Evolutionary conservation across 2,113 vertebrate species (phyloP), one percentile per base, ranked within the genome.

Genomic region (Caranx melampygus): DNA sequence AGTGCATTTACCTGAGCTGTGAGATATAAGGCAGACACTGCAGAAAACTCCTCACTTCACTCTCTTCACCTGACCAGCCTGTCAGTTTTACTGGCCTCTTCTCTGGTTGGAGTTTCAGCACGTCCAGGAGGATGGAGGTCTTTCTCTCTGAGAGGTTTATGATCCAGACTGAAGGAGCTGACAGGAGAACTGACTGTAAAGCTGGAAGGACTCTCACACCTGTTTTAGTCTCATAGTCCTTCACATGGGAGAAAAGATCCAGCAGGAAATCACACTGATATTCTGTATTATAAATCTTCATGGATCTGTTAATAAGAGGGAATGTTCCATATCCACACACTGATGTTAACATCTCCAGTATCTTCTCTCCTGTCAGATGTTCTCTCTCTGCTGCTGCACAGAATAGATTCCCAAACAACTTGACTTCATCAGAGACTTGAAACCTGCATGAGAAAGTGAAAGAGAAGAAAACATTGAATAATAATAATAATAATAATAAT

Each of bases 11-110:
- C 51, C 68, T 65, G 52, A 80, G 62, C 62, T 45, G 34, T 67
- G 70, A 80, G 78, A 80, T 80, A 61, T 67, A 15, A 80, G 70
- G 78, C 62, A 80, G 26, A 67, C 70, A 80, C 54, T 80, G 55
- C 2, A 80, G 78, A 35, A 80, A 35, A 59, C 18, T 80, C 70
- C 54, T 80, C 78, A 80, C 62, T 80, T 80, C 78, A 67, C 78
- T 80, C 70, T 80, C 42, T 72, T 61, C 61, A 59, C 51, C 0
- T 65, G 77, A 51, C 1, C 42, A 72, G 51, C 5, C 61, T 40
- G 0, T 72, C 77, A 79, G 77, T 61, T 61, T 0, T 42, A 82
- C 79, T 20, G 1, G 59, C 64, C 64, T 76, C 60, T 71, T 82
- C 72, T 76, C 44, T 82, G 79, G 0, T 18, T 71, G 59, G 42